Conservation (phyloP, 2,888 invertebrate species). For the Platypus cylindrus region DNA sequence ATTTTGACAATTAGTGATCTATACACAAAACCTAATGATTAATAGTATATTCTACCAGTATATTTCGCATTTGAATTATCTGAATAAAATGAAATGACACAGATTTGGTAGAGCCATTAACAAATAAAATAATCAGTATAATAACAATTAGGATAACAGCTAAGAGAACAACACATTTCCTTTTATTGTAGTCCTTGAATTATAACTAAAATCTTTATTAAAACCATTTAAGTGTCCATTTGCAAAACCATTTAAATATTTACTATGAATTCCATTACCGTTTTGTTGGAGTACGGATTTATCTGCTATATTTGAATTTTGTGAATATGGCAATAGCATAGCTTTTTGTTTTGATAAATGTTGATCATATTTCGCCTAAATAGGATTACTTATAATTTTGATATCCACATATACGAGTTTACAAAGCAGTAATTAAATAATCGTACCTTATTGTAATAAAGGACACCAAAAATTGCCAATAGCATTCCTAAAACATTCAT, state of each 20-base stretch:
- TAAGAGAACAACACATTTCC: constrained; percentile 29
- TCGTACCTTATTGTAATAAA: constrained; percentile 85
- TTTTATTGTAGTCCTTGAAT: constrained; percentile 23
- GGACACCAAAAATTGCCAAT: constrained; percentile 77
- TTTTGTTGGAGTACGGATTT: constrained; percentile 45
- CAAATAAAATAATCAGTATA: too few species aligned
- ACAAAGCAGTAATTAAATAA: constrained; percentile 11
- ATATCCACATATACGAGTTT: background rate
- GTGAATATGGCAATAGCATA: constrained; percentile 41
- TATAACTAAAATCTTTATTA: constrained; percentile 27
- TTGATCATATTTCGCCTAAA: constrained; percentile 59
- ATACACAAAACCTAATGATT: too few species aligned
- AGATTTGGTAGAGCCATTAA: too few species aligned
- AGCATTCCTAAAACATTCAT: constrained; percentile 83
- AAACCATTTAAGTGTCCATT: constrained; percentile 23
- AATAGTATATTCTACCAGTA: too few species aligned
- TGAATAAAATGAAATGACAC: too few species aligned
- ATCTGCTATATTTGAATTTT: constrained; percentile 33
- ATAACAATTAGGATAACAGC: too few species aligned
- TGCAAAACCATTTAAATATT: constrained; percentile 13
- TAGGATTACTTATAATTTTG: constrained; percentile 14
- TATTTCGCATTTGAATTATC: too few species aligned
- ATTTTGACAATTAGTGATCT: too few species aligned
- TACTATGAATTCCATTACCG: constrained; percentile 10
- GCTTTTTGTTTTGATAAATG: constrained; percentile 39